Evolutionary conservation across 2,888 invertebrate species (phyloP).

Genomic region (Nomada goodeniana): DNA sequence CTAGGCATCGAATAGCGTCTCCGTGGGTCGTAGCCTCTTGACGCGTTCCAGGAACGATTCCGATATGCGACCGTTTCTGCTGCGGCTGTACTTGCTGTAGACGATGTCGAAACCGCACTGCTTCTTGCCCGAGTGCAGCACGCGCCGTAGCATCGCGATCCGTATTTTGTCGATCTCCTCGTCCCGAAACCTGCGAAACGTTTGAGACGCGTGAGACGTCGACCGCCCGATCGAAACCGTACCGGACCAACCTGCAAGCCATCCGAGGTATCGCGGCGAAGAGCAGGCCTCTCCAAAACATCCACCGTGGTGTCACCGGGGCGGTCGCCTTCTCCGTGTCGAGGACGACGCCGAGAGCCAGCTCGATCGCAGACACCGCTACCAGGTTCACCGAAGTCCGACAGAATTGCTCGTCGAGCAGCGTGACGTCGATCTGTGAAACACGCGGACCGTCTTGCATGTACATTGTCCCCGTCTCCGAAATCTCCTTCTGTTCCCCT

Average conservation of each 20-base stretch:
- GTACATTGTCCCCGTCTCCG: no score
- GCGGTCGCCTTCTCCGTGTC: conserved; percentile 25
- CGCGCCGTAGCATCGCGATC: conserved; percentile 55
- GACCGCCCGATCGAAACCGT: not conserved
- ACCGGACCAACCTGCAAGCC: not conserved
- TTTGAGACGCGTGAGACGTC: not conserved
- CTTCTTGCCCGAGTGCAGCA: conserved; percentile 46
- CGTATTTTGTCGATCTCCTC: conserved; percentile 53
- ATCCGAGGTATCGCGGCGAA: not conserved
- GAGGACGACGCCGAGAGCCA: conserved; percentile 62
- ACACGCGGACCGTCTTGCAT: no score
- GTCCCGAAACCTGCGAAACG: conserved; percentile 49
- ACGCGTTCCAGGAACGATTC: conserved; percentile 50
- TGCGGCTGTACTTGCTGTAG: conserved; percentile 73
- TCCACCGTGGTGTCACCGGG: conserved; percentile 47
- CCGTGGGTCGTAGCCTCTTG: not conserved
- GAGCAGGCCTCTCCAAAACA: conserved; percentile 56
- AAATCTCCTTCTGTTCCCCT: no score
- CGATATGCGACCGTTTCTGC: conserved; percentile 67
- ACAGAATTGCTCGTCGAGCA: conserved; percentile 70
- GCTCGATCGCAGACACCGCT: conserved; percentile 64
- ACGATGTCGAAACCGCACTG: conserved; percentile 55
- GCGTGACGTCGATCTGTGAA: conserved; percentile 74
- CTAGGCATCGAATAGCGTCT: conserved; percentile 12
- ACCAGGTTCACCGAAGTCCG: conserved; percentile 59